Base-by-base conservation (phyloP, 2,888 invertebrate genomes). In the Drosophila pseudotalamancana region DNA sequence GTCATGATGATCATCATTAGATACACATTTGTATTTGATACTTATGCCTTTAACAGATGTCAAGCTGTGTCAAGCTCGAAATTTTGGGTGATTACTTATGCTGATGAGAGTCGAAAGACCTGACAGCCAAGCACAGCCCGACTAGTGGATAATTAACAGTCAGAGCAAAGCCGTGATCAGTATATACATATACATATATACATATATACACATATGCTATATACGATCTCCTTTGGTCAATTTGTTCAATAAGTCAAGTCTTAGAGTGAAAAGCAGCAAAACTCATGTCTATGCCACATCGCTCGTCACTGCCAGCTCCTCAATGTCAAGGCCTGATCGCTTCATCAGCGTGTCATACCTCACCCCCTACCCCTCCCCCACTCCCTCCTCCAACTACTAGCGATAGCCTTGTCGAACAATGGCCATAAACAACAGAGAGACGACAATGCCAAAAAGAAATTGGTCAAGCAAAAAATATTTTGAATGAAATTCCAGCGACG, bases 281-380 rank as follows among this genome's bases (percentile, higher is more conserved):
- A 27, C 27, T 11, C 27, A 27, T 23, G 23, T 11, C 18, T 31
- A 49, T 21, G 12, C 34, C 12, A 32, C 11, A 19, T 19, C 16
- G 19, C 12, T 21, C 27, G 25, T 27, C 11, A 12, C 11, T 67
- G 57, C 56, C 29, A 45, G 60, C 59, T 54, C 56, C 59, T 79
- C 87, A 81, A 81, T 81, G 80, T 88, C 88, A 81, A 81, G 80
- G 88, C 87, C 87, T 88, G 80, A 88, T 81, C 88, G 67, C 88
- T 80, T 80, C 84, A 80, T 80, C 84, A 51, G 61, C 42, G 40
- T 46, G 32, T 43, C 42, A 9, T n/a, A 9, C 25, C 27, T 6
- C 4, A 21, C 12, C 27, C 9, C 16, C 18, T 9, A 11, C 19
- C 9, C 21, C 45, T 39, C 9, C 32, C 18, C 39, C 12, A 51